Evolutionary conservation across 1,140 invertebrate species (phyloP).

Genomic region (Conus ventricosus): DNA sequence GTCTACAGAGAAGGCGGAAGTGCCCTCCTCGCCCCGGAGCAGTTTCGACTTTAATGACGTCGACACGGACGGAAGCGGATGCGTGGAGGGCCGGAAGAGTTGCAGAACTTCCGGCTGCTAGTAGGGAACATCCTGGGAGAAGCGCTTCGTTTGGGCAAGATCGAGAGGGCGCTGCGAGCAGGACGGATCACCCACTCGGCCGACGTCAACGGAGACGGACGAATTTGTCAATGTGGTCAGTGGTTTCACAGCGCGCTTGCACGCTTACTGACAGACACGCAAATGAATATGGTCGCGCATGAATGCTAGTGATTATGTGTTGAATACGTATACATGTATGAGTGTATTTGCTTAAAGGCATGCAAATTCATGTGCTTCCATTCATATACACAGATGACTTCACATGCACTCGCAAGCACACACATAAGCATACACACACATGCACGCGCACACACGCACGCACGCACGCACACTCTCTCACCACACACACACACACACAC

Average conservation of each 20-base stretch:
- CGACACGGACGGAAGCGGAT: conserved; percentile 18
- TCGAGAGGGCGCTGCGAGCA: conserved; percentile 29
- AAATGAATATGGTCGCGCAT: no score
- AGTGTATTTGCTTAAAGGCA: background rate
- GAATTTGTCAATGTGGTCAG: conserved; percentile 27
- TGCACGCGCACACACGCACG: no score
- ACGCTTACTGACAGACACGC: no score
- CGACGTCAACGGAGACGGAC: conserved; percentile 17
- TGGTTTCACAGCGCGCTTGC: background rate
- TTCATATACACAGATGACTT: no score
- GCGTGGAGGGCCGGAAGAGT: conserved; percentile 17
- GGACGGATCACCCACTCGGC: conserved; percentile 23
- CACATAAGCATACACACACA: no score
- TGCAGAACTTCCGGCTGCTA: conserved; percentile 11
- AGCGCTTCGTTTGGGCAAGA: background rate
- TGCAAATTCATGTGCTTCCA: no score
- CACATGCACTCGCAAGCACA: no score
- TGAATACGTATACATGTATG: background rate
- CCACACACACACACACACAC: no score
- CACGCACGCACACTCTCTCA: no score
- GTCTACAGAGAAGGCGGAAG: background rate
- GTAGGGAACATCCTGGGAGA: conserved; percentile 20
- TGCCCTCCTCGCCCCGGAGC: no score
- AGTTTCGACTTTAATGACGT: conserved; percentile 25
- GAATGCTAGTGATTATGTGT: background rate